phyloP scores from a whole-genome alignment of 2,113 vertebrate genomes.

The Callocephalon fimbriatum region DNA sequence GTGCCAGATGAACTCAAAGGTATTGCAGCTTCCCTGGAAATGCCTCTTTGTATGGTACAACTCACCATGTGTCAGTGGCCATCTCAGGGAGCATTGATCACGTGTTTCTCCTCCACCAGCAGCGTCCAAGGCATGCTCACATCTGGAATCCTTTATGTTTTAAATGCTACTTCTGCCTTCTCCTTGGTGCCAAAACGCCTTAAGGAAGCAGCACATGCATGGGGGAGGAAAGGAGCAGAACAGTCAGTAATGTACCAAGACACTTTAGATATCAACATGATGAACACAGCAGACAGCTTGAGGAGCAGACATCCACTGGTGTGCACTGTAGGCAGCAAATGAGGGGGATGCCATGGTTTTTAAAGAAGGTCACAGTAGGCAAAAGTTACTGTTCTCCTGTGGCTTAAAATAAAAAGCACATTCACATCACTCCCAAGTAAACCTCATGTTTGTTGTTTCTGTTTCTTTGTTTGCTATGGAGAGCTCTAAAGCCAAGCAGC shows the following conservation, averaged over 20 bases:
- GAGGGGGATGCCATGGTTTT: neutral
- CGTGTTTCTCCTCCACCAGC: neutral
- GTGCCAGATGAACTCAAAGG: too few species aligned
- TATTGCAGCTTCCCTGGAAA: too few species aligned
- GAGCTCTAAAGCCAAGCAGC: neutral
- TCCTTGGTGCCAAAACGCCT: neutral
- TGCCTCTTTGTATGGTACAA: too few species aligned
- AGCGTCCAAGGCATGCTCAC: neutral
- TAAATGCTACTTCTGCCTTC: neutral
- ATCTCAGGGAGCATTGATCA: too few species aligned
- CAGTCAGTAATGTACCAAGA: neutral
- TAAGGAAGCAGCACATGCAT: neutral
- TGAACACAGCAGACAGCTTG: neutral
- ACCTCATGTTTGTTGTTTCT: neutral
- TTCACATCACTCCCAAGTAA: neutral
- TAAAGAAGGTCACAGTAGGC: neutral
- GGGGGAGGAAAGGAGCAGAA: neutral
- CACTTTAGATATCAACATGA: neutral
- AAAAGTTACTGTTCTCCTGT: neutral
- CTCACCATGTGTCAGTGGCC: too few species aligned
- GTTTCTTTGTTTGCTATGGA: neutral
- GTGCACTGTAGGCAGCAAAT: neutral
- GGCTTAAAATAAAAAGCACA: neutral
- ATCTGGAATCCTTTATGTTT: conserved; percentile 25
- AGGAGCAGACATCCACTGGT: neutral